A percentile compares a stretch with the other conserved stretches of the same genome.
Evolutionary conservation across 2,888 invertebrate genomes (phyloP).

Genomic region (Merodon equestris): DNA sequence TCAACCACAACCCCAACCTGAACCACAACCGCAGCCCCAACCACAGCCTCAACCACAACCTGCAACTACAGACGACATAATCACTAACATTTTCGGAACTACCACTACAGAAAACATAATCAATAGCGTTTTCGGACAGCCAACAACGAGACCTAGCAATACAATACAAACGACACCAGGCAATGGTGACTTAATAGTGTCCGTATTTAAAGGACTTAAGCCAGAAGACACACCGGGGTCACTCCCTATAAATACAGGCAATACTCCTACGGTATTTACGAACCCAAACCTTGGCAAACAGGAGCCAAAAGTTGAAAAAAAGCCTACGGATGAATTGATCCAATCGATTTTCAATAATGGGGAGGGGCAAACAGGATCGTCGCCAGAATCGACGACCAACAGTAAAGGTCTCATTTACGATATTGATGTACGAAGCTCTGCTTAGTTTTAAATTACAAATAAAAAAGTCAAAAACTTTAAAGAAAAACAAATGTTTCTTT

Average conservation of each 20-base stretch:
- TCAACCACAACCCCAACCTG: constrained; percentile 10
- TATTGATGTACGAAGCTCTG: constrained; percentile 51
- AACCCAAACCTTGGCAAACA: neutral
- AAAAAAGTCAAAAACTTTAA: neutral
- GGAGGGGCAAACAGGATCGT: neutral
- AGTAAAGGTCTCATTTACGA: constrained; percentile 50
- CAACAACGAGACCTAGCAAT: neutral
- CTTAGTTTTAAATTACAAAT: neutral
- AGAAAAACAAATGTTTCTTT: neutral
- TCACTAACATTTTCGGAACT: too few species aligned
- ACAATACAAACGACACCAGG: neutral
- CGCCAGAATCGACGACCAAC: constrained; percentile 44
- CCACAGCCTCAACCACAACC: constrained; percentile 5
- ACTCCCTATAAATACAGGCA: neutral
- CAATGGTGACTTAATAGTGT: constrained; percentile 14
- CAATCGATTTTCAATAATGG: constrained; percentile 20
- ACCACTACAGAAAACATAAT: constrained; percentile 13
- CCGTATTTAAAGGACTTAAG: constrained; percentile 9
- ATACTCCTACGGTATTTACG: neutral
- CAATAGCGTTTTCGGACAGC: constrained; percentile 23
- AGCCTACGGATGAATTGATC: constrained; percentile 22
- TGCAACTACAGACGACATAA: neutral
- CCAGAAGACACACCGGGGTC: constrained; percentile 9
- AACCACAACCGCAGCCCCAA: constrained; percentile 14
- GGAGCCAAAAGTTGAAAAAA: neutral